Conservation (phyloP, 1,140 invertebrate species). For the Scaptomyza montana region DNA sequence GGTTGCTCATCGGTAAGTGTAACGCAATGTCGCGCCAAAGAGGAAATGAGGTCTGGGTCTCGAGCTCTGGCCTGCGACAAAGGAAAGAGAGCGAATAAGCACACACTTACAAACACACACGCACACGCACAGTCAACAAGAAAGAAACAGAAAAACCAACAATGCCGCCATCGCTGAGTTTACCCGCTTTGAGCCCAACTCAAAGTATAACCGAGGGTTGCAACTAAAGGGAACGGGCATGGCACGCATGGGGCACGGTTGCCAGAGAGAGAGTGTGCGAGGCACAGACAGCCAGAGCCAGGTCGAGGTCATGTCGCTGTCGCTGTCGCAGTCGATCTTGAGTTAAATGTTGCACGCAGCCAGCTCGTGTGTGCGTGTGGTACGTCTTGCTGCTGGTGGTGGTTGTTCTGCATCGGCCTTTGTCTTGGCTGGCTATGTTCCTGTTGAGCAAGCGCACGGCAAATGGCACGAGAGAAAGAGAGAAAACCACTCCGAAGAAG, state of each 20-base stretch:
- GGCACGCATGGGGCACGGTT: conserved; percentile 76
- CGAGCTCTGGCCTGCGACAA: conserved; percentile 32
- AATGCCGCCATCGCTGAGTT: conserved; percentile 54
- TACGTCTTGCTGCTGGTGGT: conserved; percentile 46
- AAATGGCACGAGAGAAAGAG: conserved; percentile 51
- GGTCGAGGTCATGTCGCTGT: conserved; percentile 71
- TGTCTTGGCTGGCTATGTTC: conserved; percentile 31
- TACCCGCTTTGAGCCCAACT: conserved; percentile 60
- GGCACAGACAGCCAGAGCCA: conserved; percentile 48
- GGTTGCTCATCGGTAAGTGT: conserved; percentile 71
- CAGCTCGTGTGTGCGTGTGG: conserved; percentile 58
- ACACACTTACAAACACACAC: conserved; percentile 23
- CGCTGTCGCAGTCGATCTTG: conserved; percentile 34
- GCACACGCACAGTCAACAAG: conserved; percentile 7
- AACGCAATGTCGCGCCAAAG: conserved; percentile 80
- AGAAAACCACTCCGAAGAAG: conserved; percentile 32
- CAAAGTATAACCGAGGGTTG: conserved; percentile 34
- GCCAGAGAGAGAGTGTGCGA: conserved; percentile 54
- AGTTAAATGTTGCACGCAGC: conserved; percentile 38
- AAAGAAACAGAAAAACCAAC: conserved; percentile 41
- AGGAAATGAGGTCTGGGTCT: conserved; percentile 70
- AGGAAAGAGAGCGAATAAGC: conserved; percentile 41
- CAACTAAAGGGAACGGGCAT: conserved; percentile 46
- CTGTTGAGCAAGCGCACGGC: conserved; percentile 68
- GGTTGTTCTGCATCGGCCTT: conserved; percentile 45